Conservation (phyloP, 2,888 invertebrate genomes). For the Parnassius smintheus region DNA sequence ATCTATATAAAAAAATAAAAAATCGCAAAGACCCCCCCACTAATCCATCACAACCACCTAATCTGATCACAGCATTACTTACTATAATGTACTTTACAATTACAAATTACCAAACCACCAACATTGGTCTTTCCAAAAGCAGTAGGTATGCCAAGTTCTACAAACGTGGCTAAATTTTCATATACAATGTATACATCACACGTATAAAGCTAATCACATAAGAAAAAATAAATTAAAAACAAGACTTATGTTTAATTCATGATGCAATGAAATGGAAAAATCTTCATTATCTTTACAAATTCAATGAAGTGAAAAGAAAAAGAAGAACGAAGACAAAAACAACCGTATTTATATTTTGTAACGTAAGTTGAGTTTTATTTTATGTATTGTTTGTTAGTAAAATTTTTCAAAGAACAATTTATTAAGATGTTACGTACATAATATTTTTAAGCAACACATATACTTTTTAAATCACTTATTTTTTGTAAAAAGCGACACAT, state of each 20-base stretch:
- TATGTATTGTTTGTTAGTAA: too few relatives aligned
- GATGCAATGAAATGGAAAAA: constrained; percentile 34
- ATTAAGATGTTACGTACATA: too few relatives aligned
- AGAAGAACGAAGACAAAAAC: too few relatives aligned
- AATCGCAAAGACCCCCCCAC: constrained; percentile 56
- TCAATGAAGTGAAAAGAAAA: too few relatives aligned
- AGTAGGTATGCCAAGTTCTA: neutral
- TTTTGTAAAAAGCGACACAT: too few relatives aligned
- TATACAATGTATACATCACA: neutral
- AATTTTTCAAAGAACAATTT: too few relatives aligned
- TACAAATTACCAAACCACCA: constrained; percentile 33
- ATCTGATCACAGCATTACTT: constrained; percentile 75
- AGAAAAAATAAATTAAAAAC: constrained; percentile 18
- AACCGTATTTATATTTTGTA: too few relatives aligned
- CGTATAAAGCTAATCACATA: neutral
- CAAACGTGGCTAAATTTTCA: neutral
- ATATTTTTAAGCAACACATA: too few relatives aligned
- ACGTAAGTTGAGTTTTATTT: too few relatives aligned
- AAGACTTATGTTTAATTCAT: constrained; percentile 1
- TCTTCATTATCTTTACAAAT: too few relatives aligned
- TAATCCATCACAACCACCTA: constrained; percentile 74
- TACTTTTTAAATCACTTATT: too few relatives aligned
- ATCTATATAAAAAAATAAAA: constrained; percentile 55
- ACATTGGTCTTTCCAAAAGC: constrained; percentile 8
- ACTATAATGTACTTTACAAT: constrained; percentile 50